phyloP scores from a whole-genome alignment of 2,797 vertebrate genomes.

The Microtus californicus region DNA sequence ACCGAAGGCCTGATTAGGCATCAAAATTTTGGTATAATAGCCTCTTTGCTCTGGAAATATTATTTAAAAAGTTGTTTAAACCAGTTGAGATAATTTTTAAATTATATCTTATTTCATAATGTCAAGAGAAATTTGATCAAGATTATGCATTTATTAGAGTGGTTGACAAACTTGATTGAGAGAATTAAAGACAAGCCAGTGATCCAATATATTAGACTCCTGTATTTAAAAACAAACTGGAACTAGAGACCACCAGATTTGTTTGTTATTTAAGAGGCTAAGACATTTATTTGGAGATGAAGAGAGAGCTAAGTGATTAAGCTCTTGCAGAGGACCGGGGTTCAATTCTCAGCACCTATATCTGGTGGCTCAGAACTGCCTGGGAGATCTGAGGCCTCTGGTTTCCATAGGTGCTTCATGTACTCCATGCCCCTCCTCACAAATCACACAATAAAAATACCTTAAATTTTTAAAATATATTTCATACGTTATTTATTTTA shows the following conservation, averaged over 20 bases:
- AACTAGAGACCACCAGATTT: neutral
- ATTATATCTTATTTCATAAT: neutral
- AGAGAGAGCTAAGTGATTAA: neutral
- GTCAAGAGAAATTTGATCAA: neutral
- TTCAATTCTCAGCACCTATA: neutral
- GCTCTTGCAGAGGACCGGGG: neutral
- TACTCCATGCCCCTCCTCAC: neutral
- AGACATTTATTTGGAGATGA: neutral
- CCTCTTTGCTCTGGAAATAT: neutral
- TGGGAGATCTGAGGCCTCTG: neutral
- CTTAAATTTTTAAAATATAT: neutral
- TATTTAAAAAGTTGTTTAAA: slow-evolving; percentile 29
- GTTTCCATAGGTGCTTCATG: neutral
- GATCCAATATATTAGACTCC: neutral
- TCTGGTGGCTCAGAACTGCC: too few species aligned
- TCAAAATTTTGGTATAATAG: neutral
- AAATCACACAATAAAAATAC: neutral
- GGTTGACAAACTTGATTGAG: slow-evolving; percentile 11
- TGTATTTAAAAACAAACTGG: slow-evolving; percentile 4
- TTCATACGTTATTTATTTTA: neutral
- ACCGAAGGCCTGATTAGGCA: neutral
- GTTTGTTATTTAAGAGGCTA: neutral
- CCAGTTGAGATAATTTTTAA: slow-evolving; percentile 6
- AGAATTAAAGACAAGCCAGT: neutral
- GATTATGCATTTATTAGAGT: slow-evolving; percentile 17